These are phyloP conservation scores for Pristionchus maxplancki DNA, from an alignment of 2,888 invertebrate species.

Conservation along the genomic window DNA sequence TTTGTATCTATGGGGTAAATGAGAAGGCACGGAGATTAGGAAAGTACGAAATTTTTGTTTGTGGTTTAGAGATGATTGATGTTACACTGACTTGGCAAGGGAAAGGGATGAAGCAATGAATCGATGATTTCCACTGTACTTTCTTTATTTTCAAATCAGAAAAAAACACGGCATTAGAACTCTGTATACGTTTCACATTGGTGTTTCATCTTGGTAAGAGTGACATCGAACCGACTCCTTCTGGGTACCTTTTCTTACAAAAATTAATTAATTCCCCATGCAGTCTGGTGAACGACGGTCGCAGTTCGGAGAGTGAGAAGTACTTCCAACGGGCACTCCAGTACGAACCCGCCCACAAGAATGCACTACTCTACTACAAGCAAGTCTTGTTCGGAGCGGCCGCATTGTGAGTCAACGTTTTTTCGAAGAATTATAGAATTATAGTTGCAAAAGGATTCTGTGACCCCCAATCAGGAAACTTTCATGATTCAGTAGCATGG, in stretches of 20 bases:
- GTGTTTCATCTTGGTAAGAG: no score
- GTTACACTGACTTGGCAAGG: not conserved
- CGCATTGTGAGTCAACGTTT: slow-evolving; percentile 46
- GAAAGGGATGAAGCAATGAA: no score
- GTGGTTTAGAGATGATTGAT: not conserved
- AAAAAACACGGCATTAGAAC: no score
- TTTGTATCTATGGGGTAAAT: not conserved
- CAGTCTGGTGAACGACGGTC: slow-evolving; percentile 48
- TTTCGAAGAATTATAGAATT: not conserved
- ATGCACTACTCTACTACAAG: slow-evolving; percentile 47
- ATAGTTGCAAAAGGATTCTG: not conserved
- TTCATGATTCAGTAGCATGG: not conserved
- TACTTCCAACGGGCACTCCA: slow-evolving; percentile 47
- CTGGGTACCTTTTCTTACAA: no score
- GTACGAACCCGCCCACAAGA: slow-evolving; percentile 41
- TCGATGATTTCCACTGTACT: no score
- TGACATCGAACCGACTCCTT: no score
- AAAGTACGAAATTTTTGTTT: no score
- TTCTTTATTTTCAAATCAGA: no score
- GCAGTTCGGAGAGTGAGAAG: slow-evolving; percentile 33
- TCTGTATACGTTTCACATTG: no score
- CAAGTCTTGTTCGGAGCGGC: slow-evolving; percentile 41
- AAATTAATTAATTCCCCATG: not conserved
- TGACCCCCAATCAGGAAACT: no score
- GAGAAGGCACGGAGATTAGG: no score